A percentile compares a stretch with the other conserved stretches of the same genome.
Evolutionary conservation across 92 coral and sea anemone species (phyloP).

Genomic region (Scolanthus callimorphus): DNA sequence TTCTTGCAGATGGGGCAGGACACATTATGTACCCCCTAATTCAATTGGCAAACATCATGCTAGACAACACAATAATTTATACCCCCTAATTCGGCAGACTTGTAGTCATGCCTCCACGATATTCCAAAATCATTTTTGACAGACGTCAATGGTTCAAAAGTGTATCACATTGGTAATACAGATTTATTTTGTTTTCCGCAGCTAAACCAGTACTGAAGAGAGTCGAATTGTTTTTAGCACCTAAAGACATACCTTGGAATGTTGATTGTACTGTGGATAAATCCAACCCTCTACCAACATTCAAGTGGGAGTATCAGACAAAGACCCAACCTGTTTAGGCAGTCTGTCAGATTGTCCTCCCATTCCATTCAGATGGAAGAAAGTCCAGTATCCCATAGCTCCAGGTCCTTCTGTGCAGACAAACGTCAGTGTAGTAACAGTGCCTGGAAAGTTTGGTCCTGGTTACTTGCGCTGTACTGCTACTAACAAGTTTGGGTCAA

Average conservation of each 20-base stretch:
- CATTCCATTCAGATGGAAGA: conserved; percentile 21
- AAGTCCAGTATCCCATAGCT: neutral
- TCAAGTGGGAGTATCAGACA: conserved; percentile 46
- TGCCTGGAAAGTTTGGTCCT: conserved; percentile 20
- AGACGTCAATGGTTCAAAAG: conserved; percentile 12
- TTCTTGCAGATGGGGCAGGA: no score
- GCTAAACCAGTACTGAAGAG: conserved; percentile 15
- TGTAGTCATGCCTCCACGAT: no score
- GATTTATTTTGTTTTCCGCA: neutral
- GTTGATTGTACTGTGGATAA: conserved; percentile 21
- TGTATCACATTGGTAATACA: neutral
- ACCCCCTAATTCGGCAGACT: no score
- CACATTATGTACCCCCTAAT: no score
- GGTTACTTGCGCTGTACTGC: conserved; percentile 65
- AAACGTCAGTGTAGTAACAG: conserved; percentile 23
- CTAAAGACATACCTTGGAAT: conserved; percentile 6
- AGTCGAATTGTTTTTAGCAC: neutral
- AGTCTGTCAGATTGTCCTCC: conserved; percentile 38
- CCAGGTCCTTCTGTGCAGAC: conserved; percentile 1
- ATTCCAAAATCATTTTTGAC: neutral
- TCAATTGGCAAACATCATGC: no score
- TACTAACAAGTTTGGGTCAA: conserved; percentile 46
- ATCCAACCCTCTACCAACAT: conserved; percentile 50
- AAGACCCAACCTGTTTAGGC: no score
- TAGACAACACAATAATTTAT: no score